Percentiles rank a stretch among this genome's conserved stretches.
Conservation (phyloP, 2,888 invertebrate genomes). For the Cephus spinipes region DNA sequence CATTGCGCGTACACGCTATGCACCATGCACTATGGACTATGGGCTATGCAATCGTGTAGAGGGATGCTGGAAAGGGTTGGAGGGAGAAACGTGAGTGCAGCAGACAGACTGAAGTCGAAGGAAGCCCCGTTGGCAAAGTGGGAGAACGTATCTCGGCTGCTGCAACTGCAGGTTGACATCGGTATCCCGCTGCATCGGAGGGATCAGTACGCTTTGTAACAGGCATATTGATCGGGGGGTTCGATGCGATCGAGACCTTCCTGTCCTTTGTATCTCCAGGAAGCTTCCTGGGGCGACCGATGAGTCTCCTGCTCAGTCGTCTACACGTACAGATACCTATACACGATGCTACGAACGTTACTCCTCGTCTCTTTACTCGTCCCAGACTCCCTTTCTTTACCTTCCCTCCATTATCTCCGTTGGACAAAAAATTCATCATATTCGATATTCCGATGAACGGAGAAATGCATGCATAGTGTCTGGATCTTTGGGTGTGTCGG, state of each 20-base stretch:
- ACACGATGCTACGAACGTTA: background rate
- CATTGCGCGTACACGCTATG: conserved; percentile 28
- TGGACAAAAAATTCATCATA: background rate
- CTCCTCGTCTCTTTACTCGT: background rate
- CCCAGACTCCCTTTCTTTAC: background rate
- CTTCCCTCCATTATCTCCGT: background rate
- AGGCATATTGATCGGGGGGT: background rate
- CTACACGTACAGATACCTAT: background rate
- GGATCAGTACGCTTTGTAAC: background rate
- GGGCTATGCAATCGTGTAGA: background rate
- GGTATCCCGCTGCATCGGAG: background rate
- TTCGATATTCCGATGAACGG: background rate
- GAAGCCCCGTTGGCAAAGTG: background rate
- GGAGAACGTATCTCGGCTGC: background rate
- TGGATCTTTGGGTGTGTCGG: background rate
- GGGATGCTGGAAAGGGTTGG: background rate
- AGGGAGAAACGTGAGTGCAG: background rate
- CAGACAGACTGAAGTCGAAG: background rate
- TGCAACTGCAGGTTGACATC: background rate
- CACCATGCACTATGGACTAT: background rate
- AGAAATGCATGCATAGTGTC: background rate
- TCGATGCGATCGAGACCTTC: background rate
- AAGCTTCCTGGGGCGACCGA: background rate
- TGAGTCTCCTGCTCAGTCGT: background rate
- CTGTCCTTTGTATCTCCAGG: background rate